Base-by-base conservation (phyloP, 2,888 invertebrate species). In the Rugalucina vietnamica region DNA sequence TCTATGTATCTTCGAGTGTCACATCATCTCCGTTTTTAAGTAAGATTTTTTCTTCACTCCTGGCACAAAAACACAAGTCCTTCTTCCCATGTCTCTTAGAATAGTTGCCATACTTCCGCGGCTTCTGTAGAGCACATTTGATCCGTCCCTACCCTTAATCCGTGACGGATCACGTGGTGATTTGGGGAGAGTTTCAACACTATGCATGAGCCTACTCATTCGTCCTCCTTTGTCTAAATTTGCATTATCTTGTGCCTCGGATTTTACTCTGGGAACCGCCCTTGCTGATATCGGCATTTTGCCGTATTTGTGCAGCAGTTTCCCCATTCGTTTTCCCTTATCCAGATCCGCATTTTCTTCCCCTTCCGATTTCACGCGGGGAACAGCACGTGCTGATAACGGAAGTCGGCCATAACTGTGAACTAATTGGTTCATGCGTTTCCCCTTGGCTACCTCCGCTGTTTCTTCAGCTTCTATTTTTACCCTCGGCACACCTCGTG, bases 281-380 rank as follows among this genome's bases (percentile, higher is more conserved):
- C 88, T 76, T 10, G 81, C 81, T 27, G 88, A 88, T 0, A 81
- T 57, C 0, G 89, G 89, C 69, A 82, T 79, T 29, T 81, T 79
- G 3, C 84, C 89, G 54, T 90, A 90, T 32, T 86, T 89, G 57
- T 91, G 90, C 18, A 92, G 57, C n/a, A 90, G 79, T 60, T 79
- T 87, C 34, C 82, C 50, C 90, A 91, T 91, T 57, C 90, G 81
- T 75, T 90, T 90, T 4, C 92, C 92, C 72, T 84, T 89, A 76
- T 88, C 91, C 54, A 91, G 79, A 4, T 89, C 86, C 0, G 90
- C 91, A 81, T 90, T 92, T 3, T 86, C 90, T 39, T 89, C 88
- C 1, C 83, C 92, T 72, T 91, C 91, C 3, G 88, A 77, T 84
- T 92, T 92, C 0, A 92, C 90, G 21, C 92, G 74, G 0, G 92